Percentiles rank a stretch among this genome's conserved stretches.
These are phyloP conservation scores for Ctenicera cuprea DNA, from an alignment of 2,888 invertebrate genomes.

Conservation along the genomic window DNA sequence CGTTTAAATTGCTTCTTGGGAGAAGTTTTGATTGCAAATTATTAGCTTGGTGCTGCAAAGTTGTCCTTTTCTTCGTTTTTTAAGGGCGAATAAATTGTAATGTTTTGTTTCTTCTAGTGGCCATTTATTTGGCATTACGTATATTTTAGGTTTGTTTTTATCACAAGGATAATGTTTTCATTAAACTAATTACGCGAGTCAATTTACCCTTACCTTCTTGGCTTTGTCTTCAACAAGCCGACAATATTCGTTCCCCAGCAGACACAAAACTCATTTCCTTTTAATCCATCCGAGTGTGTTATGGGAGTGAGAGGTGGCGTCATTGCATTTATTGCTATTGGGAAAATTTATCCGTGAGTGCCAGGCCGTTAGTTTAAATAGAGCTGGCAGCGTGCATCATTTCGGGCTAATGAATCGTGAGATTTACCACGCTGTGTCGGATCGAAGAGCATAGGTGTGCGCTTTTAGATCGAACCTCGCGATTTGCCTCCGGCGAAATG, in stretches of 20 bases:
- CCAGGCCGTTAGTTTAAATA: constrained; percentile 18
- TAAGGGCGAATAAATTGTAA: no score
- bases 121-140: no score
- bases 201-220: no score
- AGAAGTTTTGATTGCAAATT: no score
- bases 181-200: no score
- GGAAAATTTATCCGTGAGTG: constrained; percentile 18
- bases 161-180: no score
- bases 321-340: constrained; percentile 24
- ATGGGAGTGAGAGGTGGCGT: constrained; percentile 6
- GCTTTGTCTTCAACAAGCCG: background rate
- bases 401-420: constrained; percentile 24
- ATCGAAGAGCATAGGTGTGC: background rate
- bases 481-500: constrained; percentile 18
- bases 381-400: constrained; percentile 24
- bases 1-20: no score
- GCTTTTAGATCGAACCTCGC: constrained; percentile 14
- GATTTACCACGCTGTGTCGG: constrained; percentile 3
- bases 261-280: constrained; percentile 13
- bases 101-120: no score
- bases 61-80: no score
- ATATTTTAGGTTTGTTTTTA: no score
- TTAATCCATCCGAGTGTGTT: constrained; percentile 24
- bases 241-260: background rate
- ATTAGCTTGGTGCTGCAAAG: no score